A percentile compares a stretch with the other conserved stretches of the same genome.
Conservation (phyloP, 2,797 vertebrate genomes). For the Octomys mimax region DNA sequence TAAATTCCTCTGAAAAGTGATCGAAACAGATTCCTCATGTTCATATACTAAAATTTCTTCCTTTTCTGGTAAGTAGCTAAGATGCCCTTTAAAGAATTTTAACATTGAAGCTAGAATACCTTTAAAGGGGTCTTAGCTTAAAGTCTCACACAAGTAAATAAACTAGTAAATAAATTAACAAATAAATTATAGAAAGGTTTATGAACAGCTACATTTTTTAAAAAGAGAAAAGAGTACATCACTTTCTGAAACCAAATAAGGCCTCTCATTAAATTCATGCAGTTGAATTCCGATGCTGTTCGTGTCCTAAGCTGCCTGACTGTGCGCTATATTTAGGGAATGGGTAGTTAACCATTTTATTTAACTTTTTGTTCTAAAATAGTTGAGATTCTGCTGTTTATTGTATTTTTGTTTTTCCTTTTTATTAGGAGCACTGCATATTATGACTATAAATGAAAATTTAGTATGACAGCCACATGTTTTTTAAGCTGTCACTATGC, state of each 20-base stretch:
- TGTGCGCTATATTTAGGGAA: background rate
- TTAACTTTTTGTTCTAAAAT: background rate
- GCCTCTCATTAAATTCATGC: background rate
- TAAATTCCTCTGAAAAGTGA: conserved; percentile 17
- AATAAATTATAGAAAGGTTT: background rate
- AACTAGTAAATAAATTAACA: background rate
- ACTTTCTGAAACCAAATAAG: background rate
- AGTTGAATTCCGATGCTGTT: background rate
- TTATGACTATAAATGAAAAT: background rate
- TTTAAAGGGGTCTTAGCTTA: background rate
- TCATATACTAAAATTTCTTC: background rate
- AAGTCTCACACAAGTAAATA: background rate
- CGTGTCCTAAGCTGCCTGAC: background rate
- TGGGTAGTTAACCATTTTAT: background rate
- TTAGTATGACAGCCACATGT: background rate
- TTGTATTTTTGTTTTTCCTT: background rate
- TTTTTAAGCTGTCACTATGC: background rate
- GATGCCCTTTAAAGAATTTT: background rate
- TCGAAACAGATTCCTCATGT: background rate
- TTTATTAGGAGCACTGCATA: background rate
- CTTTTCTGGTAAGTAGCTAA: background rate
- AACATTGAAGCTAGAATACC: background rate
- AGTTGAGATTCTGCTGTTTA: background rate
- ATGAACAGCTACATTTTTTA: background rate
- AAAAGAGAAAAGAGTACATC: background rate